A percentile compares a stretch with the other conserved stretches of the same genome.
These are phyloP conservation scores for Caligus rogercresseyi DNA, from an alignment of 1,140 invertebrate genomes.

Conservation along the genomic window DNA sequence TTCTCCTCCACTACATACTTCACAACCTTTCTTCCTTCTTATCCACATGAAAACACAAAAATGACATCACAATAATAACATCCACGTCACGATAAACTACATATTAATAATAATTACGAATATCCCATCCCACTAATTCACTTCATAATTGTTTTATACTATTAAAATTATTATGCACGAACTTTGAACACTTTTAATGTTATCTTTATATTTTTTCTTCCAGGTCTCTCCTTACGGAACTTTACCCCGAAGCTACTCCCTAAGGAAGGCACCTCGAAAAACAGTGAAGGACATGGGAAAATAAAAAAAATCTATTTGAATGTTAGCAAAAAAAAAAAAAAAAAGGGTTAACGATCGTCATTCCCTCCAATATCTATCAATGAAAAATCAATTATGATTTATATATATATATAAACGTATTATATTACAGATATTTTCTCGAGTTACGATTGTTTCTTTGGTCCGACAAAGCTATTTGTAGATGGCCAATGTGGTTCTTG, in stretches of 20 bases:
- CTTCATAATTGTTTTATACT: slow-evolving; percentile 7
- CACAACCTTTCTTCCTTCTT: too few relatives aligned
- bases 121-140: not conserved
- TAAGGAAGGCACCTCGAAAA: not conserved
- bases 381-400: too few relatives aligned
- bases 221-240: slow-evolving; percentile 17
- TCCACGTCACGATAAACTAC: not conserved
- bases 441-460: not conserved
- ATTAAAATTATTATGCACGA: not conserved
- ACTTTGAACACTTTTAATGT: not conserved
- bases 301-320: not conserved
- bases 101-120: not conserved
- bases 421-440: not conserved
- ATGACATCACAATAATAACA: too few relatives aligned
- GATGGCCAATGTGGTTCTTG: too few relatives aligned
- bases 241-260: slow-evolving; percentile 3
- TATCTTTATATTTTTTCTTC: not conserved
- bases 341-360: too few relatives aligned
- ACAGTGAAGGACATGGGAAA: not conserved
- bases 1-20: too few relatives aligned
- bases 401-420: not conserved
- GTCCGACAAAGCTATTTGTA: too few relatives aligned
- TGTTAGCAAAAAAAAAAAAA: not conserved
- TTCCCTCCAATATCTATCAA: too few relatives aligned
- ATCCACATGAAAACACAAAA: too few relatives aligned